Evolutionary conservation across 2,888 invertebrate genomes (phyloP), one percentile per base, ranked within the genome.

Genomic region (Malachius bipustulatus): DNA sequence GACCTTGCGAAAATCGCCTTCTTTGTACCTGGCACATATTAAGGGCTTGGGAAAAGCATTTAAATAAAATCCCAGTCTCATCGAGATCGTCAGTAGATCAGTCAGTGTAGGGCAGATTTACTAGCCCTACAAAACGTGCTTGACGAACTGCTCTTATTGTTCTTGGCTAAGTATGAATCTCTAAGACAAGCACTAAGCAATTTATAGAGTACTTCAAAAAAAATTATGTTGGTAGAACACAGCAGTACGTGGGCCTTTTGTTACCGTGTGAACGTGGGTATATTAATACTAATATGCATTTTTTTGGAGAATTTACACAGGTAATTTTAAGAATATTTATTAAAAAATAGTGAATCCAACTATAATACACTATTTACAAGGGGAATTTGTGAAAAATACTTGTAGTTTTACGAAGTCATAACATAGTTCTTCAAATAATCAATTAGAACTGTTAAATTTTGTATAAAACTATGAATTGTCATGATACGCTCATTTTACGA

Each of bases 41-140:
- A 19, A 19, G 24, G 24, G 24, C 24, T 19, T 19, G 24, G 24
- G 24, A 19, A 19, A 19, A 19, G 24, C 24, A 19, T n/a, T 19
- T 19, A n/a, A 19, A 19, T 19, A 19, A 19, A 19, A 19, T 19
- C n/a, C 6, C 6, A 19, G 24, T 19, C 24, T 19, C 24, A 19
- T 19, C 24, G 24, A 19, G 24, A 19, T 19, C 24, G n/a, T 19
- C 24, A 19, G 24, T 19, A 19, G n/a, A 19, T n/a, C n/a, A n/a
- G n/a, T n/a, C n/a, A n/a, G n/a, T n/a, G n/a, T n/a, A n/a, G n/a
- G n/a, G 24, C n/a, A 8, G 24, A 19, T 19, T 19, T 19, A 19
- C 24, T 19, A 19, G 24, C 24, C 24, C 6, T 19, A 19, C 24
- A 19, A 19, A 19, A 19, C 6, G 24, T 8, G 24, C 6, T 19